Percentiles rank a stretch among this genome's conserved stretches.
Evolutionary conservation across 2,888 invertebrate genomes (phyloP).

Genomic region (Pilophorus perplexus): DNA sequence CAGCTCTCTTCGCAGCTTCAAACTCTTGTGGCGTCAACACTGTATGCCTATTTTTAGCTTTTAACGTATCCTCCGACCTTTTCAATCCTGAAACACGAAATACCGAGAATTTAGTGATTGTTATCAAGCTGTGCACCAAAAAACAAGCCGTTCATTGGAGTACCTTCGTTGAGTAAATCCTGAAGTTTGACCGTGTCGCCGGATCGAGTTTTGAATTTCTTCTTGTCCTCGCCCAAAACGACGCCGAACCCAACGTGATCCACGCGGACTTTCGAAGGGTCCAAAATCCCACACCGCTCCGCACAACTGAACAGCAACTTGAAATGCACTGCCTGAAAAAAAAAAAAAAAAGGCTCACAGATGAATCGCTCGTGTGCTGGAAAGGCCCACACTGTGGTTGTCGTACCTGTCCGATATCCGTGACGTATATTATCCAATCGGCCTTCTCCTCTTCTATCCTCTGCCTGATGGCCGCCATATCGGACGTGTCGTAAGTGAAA

Average conservation of each 20-base stretch:
- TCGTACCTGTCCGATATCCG: slow-evolving; percentile 85
- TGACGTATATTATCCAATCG: slow-evolving; percentile 88
- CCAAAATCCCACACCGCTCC: slow-evolving; percentile 69
- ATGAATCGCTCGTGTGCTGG: background rate
- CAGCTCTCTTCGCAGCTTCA: slow-evolving; percentile 77
- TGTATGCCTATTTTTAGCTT: slow-evolving; percentile 83
- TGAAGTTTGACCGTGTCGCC: slow-evolving; percentile 89
- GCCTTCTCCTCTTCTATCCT: slow-evolving; percentile 79
- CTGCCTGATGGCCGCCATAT: slow-evolving; percentile 87
- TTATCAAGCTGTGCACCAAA: background rate
- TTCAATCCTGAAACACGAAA: slow-evolving; percentile 59
- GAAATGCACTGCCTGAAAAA: slow-evolving; percentile 63
- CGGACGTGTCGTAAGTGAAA: slow-evolving; percentile 95
- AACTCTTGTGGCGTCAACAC: slow-evolving; percentile 78
- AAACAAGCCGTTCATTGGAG: background rate
- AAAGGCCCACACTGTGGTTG: background rate
- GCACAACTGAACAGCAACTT: slow-evolving; percentile 76
- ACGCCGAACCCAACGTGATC: slow-evolving; percentile 96
- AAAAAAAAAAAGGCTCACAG: background rate
- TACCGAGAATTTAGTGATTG: background rate
- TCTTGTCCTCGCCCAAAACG: slow-evolving; percentile 96
- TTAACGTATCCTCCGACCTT: slow-evolving; percentile 75
- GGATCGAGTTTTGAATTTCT: slow-evolving; percentile 97
- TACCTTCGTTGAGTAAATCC: slow-evolving; percentile 86
- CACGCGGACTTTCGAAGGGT: slow-evolving; percentile 63